A percentile compares a stretch with the other conserved stretches of the same genome.
Conservation (phyloP, 1,140 invertebrate genomes). For the Scaptomyza pallida region DNA sequence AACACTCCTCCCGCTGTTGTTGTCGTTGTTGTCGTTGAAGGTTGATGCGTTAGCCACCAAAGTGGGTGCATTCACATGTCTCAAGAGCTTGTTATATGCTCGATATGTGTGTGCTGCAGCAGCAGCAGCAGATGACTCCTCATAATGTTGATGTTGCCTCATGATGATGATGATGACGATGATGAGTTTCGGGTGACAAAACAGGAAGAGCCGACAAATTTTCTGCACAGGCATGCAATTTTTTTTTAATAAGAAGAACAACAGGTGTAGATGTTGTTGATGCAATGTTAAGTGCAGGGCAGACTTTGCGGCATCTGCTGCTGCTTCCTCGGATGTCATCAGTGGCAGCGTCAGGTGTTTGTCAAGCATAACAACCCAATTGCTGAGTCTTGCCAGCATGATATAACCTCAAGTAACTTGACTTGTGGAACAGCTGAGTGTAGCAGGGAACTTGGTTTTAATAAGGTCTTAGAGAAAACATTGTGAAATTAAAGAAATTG, state of each 20-base stretch:
- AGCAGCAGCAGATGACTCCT: constrained; percentile 28
- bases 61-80: constrained; percentile 84
- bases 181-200: constrained; percentile 76
- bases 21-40: constrained; percentile 47
- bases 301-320: neutral
- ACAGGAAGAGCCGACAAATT: constrained; percentile 78
- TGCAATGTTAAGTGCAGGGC: neutral
- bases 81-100: constrained; percentile 84
- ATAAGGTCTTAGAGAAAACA: neutral
- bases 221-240: constrained; percentile 79
- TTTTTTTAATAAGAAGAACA: constrained; percentile 63
- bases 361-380: neutral
- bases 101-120: constrained; percentile 64
- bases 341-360: constrained; percentile 12
- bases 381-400: neutral
- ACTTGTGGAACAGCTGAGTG: neutral
- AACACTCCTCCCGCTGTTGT: constrained; percentile 16
- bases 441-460: neutral
- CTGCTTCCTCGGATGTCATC: neutral
- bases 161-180: too few relatives aligned
- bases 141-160: constrained; percentile 65
- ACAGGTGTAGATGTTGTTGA: neutral
- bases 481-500: neutral
- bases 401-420: constrained; percentile 12
- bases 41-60: constrained; percentile 69